phyloP scores from a whole-genome alignment of 2,888 invertebrate species.

The Petrophora chlorosata region DNA sequence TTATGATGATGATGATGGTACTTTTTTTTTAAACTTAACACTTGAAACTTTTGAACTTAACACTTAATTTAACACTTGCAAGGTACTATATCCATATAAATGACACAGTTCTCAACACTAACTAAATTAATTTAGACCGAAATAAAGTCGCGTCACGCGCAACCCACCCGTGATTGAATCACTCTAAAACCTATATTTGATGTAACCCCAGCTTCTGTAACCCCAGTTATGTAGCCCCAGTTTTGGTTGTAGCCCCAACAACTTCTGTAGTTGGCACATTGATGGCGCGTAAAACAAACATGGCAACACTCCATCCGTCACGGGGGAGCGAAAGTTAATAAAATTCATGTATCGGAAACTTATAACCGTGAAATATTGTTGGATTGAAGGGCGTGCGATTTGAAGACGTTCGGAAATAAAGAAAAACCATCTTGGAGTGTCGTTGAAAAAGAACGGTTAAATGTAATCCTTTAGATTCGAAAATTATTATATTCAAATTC shows the following conservation, averaged over 20 bases:
- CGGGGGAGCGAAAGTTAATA: slow-evolving; percentile 75
- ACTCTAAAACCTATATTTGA: slow-evolving; percentile 27
- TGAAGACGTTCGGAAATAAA: slow-evolving; percentile 31
- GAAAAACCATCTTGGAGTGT: too few species aligned
- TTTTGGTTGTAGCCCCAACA: slow-evolving; percentile 51
- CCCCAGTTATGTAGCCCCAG: slow-evolving; percentile 11
- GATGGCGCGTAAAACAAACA: slow-evolving; percentile 82
- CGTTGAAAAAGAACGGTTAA: too few species aligned
- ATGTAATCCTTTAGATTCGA: too few species aligned
- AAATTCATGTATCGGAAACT: slow-evolving; percentile 84
- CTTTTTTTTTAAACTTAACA: too few species aligned
- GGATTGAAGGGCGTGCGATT: slow-evolving; percentile 65
- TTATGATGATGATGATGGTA: too few species aligned
- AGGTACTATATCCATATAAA: too few species aligned
- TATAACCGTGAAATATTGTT: slow-evolving; percentile 79
- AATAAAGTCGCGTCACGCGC: neutral
- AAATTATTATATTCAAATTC: too few species aligned
- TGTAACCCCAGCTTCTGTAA: slow-evolving; percentile 10
- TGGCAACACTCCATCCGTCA: slow-evolving; percentile 72
- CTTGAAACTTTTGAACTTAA: too few species aligned
- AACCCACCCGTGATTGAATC: slow-evolving; percentile 48
- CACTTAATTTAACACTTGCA: too few species aligned
- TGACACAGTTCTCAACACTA: too few species aligned
- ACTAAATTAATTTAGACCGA: too few species aligned
- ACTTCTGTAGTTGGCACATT: slow-evolving; percentile 62